Evolutionary conservation across 37 sponge, comb jelly and placozoan genomes (phyloP), one percentile per base, ranked within the genome.

Genomic region (Haliclona indistincta): DNA sequence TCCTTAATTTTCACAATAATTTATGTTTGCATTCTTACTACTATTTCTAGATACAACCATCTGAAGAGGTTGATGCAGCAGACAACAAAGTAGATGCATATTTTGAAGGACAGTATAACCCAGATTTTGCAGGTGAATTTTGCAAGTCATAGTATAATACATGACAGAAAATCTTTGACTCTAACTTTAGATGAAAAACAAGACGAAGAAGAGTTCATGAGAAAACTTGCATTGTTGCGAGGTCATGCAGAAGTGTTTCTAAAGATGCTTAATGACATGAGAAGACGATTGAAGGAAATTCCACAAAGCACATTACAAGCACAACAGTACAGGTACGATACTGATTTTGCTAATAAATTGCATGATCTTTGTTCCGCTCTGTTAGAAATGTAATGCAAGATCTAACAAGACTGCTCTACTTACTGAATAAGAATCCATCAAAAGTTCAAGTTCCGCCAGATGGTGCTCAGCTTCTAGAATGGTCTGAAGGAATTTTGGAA

Each of bases 181-280:
- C 30, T 29, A 23, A 22, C 5, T 4, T 44, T 44, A 20, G 42
- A 41, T 73, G 34, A 22, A 54, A 29, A 73, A 28, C 86, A 84
- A 54, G 71, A 77, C 6, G 67, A 82, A 36, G 70, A 71, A 25
- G 80, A 79, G 0, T 94, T 94, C 73, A 56, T 82, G 45, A 42
- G 56, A 5, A 86, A 87, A 43, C 81, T 95, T 8, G 71, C 67
- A 42, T 22, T 63, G 17, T 79, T 95, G 17, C 73, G 95, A 25
- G 66, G 60, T 29, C 76, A 87, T 29, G 82, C 95, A 42, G 75
- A 76, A 32, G 70, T 73, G 15, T 95, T 80, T 44, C 79, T 95
- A 28, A 70, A 67, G 11, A 91, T 95, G 82, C 42, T 95, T 43
- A 95, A 95, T 76, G 95, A 95, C 68, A 95, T 95, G 91, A 83